A percentile compares a stretch with the other conserved stretches of the same genome.
Conservation (phyloP, 2,113 vertebrate genomes). For the Isichthys henryi region DNA sequence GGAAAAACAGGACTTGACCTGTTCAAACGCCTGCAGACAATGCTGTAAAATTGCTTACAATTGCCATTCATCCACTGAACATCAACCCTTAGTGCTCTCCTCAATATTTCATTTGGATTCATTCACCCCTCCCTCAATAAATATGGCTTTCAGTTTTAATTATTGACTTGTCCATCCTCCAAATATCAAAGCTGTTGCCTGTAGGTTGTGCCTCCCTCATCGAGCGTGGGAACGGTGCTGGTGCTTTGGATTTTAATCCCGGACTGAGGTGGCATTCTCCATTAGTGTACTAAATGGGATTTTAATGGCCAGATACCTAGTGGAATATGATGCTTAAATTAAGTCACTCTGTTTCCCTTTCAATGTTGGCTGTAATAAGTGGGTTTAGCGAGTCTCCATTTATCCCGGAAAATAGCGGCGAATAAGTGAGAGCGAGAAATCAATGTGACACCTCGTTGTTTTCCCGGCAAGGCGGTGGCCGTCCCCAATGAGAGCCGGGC, state of each 20-base stretch:
- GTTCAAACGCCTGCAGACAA: neutral
- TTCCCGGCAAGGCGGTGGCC: neutral
- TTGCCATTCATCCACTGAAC: neutral
- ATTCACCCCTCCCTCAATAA: neutral
- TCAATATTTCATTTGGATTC: neutral
- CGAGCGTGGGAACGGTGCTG: too few species aligned
- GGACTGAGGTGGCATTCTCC: neutral
- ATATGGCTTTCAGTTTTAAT: neutral
- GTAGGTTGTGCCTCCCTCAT: neutral
- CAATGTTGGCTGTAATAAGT: neutral
- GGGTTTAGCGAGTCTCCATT: constrained; percentile 4
- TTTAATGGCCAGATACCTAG: neutral
- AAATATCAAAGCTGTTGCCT: neutral
- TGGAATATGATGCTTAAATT: neutral
- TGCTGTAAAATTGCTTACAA: neutral
- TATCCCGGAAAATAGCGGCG: neutral
- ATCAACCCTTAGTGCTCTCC: neutral
- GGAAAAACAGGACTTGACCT: neutral
- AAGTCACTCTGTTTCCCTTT: neutral
- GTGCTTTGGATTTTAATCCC: neutral
- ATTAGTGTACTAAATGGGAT: constrained; percentile 3
- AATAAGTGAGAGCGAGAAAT: constrained; percentile 7
- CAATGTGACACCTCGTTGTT: neutral
- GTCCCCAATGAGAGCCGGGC: neutral
- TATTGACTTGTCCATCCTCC: neutral